Conservation (phyloP, 2,797 vertebrate species). For the Fringilla coelebs region DNA sequence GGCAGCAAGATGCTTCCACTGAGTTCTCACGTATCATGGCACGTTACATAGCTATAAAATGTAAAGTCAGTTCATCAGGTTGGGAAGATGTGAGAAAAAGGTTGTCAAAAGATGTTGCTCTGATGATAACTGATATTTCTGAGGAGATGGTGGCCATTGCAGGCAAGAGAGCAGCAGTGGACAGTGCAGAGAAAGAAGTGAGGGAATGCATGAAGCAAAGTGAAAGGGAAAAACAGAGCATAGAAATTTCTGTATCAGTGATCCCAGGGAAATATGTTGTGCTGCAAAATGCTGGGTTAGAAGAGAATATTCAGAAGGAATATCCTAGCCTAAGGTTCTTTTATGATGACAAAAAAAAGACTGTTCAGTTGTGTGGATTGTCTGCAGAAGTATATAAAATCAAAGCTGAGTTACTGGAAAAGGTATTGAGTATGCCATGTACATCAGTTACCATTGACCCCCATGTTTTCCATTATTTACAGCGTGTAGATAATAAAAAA, state of each 20-base stretch:
- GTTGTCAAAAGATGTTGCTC: conserved; percentile 41
- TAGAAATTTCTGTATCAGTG: conserved; percentile 66
- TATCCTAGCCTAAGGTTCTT: conserved; percentile 67
- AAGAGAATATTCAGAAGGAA: conserved; percentile 14
- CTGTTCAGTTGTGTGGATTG: conserved; percentile 76
- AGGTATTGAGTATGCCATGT: conserved; percentile 32
- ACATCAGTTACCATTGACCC: conserved; percentile 49
- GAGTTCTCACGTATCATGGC: conserved; percentile 73
- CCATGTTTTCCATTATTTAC: conserved; percentile 77
- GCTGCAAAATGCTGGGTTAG: conserved; percentile 70
- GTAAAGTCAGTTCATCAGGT: background rate
- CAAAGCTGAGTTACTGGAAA: conserved; percentile 78
- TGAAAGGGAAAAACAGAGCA: conserved; percentile 67
- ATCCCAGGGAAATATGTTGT: conserved; percentile 68
- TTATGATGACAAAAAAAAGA: conserved; percentile 57
- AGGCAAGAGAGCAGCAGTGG: conserved; percentile 73
- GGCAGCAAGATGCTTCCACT: conserved; percentile 61
- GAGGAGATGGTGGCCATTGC: conserved; percentile 71
- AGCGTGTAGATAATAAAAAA: conserved; percentile 56
- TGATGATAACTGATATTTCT: conserved; percentile 61
- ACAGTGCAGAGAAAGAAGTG: conserved; percentile 62
- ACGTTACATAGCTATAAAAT: conserved; percentile 67
- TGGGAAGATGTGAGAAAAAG: conserved; percentile 74
- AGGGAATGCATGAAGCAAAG: conserved; percentile 56
- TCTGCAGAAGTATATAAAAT: conserved; percentile 68